Percentiles rank a stretch among this genome's conserved stretches.
phyloP scores from a whole-genome alignment of 2,888 invertebrate species.

The Coenonympha arcania region DNA sequence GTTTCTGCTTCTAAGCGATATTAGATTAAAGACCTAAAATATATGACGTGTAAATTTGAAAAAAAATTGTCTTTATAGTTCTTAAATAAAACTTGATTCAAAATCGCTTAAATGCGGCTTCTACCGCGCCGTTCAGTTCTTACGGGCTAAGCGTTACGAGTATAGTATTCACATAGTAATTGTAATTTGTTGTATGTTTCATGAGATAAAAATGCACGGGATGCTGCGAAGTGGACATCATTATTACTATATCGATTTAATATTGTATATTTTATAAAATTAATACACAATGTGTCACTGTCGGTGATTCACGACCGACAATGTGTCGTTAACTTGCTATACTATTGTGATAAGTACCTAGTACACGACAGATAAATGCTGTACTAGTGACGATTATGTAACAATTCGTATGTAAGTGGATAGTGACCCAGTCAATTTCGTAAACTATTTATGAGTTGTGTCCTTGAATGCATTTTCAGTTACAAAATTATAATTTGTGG shows the following conservation, averaged over 20 bases:
- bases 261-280: conserved; percentile 27
- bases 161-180: no score
- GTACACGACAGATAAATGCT: conserved; percentile 10
- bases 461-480: neutral
- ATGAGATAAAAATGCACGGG: conserved; percentile 25
- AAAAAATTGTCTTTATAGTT: no score
- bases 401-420: neutral
- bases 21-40: no score
- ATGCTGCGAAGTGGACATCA: conserved; percentile 17
- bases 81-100: no score
- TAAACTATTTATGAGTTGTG: neutral
- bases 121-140: no score
- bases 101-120: no score
- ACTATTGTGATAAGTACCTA: conserved; percentile 20
- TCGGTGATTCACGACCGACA: conserved; percentile 46
- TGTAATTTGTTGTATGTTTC: no score
- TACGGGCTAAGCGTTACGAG: no score
- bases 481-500: no score
- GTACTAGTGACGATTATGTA: conserved; percentile 8
- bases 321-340: conserved; percentile 32
- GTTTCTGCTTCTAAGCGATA: no score
- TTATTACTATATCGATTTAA: conserved; percentile 21
- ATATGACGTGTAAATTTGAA: no score
- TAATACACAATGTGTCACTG: conserved; percentile 25
- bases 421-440: neutral